A percentile compares a stretch with the other conserved stretches of the same genome.
phyloP scores from a whole-genome alignment of 1,140 invertebrate genomes.

The Whitmania pigra region DNA sequence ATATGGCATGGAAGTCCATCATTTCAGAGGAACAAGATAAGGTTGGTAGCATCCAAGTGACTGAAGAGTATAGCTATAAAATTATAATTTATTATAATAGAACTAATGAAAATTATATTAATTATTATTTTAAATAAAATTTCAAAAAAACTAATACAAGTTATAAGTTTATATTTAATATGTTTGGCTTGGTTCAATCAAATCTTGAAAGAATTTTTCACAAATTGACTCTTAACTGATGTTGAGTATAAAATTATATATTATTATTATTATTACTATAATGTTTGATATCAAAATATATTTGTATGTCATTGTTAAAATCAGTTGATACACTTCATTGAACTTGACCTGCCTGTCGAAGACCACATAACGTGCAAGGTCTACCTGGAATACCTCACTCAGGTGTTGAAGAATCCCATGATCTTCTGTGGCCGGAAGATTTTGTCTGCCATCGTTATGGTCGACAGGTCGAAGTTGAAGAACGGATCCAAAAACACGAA shows the following conservation, averaged over 20 bases:
- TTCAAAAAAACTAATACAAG: too few relatives aligned
- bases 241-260: too few relatives aligned
- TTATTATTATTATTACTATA: too few relatives aligned
- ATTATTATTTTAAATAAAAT: too few relatives aligned
- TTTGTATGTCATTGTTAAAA: neutral
- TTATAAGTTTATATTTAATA: too few relatives aligned
- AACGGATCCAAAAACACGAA: too few relatives aligned
- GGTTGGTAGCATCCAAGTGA: neutral
- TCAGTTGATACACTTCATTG: neutral
- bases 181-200: neutral
- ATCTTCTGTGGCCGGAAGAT: slow-evolving; percentile 11
- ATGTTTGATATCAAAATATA: too few relatives aligned
- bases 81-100: too few relatives aligned
- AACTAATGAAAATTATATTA: too few relatives aligned
- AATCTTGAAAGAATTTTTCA: neutral
- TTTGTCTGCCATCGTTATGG: slow-evolving; percentile 14
- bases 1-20: slow-evolving; percentile 19
- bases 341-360: neutral
- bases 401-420: slow-evolving; percentile 12
- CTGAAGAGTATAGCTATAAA: neutral
- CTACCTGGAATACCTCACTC: slow-evolving; percentile 16
- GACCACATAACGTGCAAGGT: neutral
- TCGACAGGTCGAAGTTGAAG: neutral
- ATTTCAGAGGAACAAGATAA: slow-evolving; percentile 5
- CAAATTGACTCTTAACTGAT: neutral